Evolutionary conservation across 1,140 invertebrate species (phyloP), one percentile per base, ranked within the genome.

Genomic region (Lepidurus packardi): DNA sequence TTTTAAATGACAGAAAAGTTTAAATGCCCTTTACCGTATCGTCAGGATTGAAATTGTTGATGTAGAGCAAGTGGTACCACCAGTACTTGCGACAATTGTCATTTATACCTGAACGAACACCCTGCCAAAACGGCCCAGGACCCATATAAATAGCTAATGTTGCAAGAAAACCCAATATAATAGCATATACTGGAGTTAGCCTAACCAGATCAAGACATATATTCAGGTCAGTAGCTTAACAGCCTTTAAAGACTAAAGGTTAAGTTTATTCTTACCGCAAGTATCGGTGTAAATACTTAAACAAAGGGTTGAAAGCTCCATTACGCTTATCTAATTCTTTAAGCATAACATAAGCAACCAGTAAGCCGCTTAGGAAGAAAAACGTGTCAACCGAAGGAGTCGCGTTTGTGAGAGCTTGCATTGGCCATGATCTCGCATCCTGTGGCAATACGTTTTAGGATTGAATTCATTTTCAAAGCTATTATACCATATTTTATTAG

Each of bases 1-100:
- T 34, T 21, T 73, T 3, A 16, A 2, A 21, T 24, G 73, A 8
- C 24, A 73, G 21, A 13, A 73, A 13, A 7, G 73, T 9, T 73
- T 73, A 73, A 34, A 80, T 73, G 13, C n/a, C 13, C n/a, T 13
- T n/a, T 7, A 1, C 21, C 25, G 25, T 81, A 74, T 92, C 88
- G 1, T 88, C 89, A 43, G 89, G 86, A 2, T 93, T 87, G 78
- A 94, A 92, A 84, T 95, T 96, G 83, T 94, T 94, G 16, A 95
- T 87, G 82, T 94, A 94, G 1, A 95, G 85, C 16, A 95, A 84
- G 82, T 94, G 94, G 0, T 90, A 87, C 94, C 94, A 96, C 94
- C 93, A 94, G 24, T 90, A 90, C 8, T 87, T 84, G 80, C 86
- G 82, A 82, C 93, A 94, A 79, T 90, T 85, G 65, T 90, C 85